phyloP scores from a whole-genome alignment of 2,888 invertebrate species.

The Piscicola geometra region DNA sequence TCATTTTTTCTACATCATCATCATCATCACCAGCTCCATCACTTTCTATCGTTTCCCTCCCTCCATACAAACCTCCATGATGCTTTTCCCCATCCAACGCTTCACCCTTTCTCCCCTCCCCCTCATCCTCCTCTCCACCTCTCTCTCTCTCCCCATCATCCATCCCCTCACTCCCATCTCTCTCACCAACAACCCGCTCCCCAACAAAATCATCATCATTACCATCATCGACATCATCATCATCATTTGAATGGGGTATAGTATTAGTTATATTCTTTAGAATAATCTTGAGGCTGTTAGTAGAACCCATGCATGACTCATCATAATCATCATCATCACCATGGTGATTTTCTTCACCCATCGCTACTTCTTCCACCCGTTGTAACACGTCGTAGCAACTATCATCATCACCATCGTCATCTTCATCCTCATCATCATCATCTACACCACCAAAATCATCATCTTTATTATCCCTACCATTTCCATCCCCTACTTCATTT shows the following conservation, averaged over 20 bases:
- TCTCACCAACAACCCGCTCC: no score
- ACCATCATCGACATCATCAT: no score
- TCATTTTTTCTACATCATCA: not conserved
- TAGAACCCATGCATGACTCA: not conserved
- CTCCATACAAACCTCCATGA: not conserved
- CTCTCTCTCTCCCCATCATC: not conserved
- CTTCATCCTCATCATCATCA: not conserved
- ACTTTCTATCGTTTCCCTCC: no score
- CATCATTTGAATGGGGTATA: no score
- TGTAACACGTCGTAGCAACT: not conserved
- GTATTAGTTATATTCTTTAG: no score
- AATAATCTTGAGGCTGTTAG: no score
- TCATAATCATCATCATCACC: not conserved
- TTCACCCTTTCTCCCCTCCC: not conserved
- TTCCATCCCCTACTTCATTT: not conserved
- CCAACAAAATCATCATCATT: no score
- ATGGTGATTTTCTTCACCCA: not conserved
- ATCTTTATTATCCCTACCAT: not conserved
- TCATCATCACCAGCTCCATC: not conserved
- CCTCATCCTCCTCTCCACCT: not conserved
- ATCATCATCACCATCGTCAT: not conserved
- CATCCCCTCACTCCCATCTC: not conserved
- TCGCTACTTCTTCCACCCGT: not conserved
- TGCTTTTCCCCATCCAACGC: not conserved
- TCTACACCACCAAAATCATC: not conserved